phyloP scores from a whole-genome alignment of 2,888 invertebrate species.

The Lycocerus yunnanus region DNA sequence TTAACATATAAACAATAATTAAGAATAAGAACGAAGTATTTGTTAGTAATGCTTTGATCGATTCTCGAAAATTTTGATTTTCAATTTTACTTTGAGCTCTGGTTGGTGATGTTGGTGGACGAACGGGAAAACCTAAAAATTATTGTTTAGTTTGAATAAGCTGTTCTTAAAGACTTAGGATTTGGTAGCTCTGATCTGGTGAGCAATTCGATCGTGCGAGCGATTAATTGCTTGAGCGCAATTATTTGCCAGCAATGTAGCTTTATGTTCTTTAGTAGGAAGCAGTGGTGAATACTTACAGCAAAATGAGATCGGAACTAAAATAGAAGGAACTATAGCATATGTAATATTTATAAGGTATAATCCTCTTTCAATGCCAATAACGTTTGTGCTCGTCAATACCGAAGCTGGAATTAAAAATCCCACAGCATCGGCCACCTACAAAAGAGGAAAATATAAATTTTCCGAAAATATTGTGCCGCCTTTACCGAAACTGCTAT shows the following conservation, averaged over 20 bases:
- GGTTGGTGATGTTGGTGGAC: constrained; percentile 78
- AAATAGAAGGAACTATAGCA: background rate
- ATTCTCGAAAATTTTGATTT: constrained; percentile 38
- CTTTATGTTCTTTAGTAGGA: no score
- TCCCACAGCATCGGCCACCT: constrained; percentile 92
- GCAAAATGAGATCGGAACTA: background rate
- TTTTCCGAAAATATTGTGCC: background rate
- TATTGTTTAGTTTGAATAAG: background rate
- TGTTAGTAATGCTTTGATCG: no score
- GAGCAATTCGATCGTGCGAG: no score
- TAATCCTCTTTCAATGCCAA: background rate
- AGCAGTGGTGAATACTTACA: background rate
- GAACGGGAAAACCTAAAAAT: background rate
- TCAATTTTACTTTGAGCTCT: constrained; percentile 72
- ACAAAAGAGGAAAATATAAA: constrained; percentile 36
- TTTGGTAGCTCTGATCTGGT: no score
- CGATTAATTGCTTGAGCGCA: no score
- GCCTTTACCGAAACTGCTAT: constrained; percentile 75
- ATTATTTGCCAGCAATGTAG: no score
- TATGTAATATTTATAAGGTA: background rate
- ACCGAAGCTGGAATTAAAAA: constrained; percentile 65
- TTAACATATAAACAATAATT: background rate
- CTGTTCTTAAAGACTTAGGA: no score
- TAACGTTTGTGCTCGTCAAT: background rate
- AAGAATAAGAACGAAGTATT: constrained; percentile 26